Percentiles rank a stretch among this genome's conserved stretches.
phyloP scores from a whole-genome alignment of 2,888 invertebrate species.

The Podotricha telesiphe region DNA sequence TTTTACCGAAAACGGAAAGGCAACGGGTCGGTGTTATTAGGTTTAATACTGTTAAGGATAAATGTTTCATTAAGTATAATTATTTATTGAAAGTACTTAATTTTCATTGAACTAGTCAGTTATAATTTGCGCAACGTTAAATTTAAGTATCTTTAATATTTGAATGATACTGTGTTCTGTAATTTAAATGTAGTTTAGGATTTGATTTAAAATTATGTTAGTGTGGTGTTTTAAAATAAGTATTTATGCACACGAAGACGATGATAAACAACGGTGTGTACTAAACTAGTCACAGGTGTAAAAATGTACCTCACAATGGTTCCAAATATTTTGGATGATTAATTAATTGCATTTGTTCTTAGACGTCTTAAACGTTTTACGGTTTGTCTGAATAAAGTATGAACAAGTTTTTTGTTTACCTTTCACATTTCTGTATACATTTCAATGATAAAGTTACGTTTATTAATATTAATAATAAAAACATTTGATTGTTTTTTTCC shows the following conservation, averaged over 20 bases:
- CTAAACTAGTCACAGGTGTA: constrained; percentile 76
- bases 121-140: constrained; percentile 83
- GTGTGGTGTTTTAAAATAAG: constrained; percentile 81
- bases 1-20: constrained; percentile 23
- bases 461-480: no score
- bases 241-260: constrained; percentile 61
- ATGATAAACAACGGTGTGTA: constrained; percentile 69
- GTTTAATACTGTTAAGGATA: constrained; percentile 73
- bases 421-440: no score
- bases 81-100: constrained; percentile 84
- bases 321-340: constrained; percentile 45
- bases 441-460: no score
- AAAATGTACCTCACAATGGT: constrained; percentile 63
- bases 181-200: constrained; percentile 79
- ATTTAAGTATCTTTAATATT: constrained; percentile 76
- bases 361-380: no score
- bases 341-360: not conserved
- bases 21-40: constrained; percentile 36
- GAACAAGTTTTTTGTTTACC: no score
- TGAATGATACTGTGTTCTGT: constrained; percentile 76
- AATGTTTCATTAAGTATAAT: constrained; percentile 79
- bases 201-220: constrained; percentile 80
- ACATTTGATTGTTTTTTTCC: not conserved
- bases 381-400: no score
- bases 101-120: constrained; percentile 83